A percentile compares a stretch with the other conserved stretches of the same genome.
phyloP scores from a whole-genome alignment of 2,888 invertebrate species.

The Colletes collaris region DNA sequence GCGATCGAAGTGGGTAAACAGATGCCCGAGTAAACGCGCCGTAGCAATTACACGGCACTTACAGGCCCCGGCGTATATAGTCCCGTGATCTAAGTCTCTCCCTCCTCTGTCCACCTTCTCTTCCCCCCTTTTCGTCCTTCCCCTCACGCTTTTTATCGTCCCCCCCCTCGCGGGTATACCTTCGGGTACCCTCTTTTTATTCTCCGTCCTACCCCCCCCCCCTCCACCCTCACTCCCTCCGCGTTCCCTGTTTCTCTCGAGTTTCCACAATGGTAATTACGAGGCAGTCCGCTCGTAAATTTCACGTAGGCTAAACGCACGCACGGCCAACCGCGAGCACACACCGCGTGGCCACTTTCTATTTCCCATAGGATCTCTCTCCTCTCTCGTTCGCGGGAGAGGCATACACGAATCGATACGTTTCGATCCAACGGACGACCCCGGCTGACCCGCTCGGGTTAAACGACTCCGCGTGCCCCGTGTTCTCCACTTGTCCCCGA shows the following conservation, averaged over 20 bases:
- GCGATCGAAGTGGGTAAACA: conserved; percentile 76
- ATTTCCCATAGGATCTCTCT: conserved; percentile 63
- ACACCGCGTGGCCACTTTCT: conserved; percentile 65
- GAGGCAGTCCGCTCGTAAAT: conserved; percentile 75
- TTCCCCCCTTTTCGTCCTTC: too few relatives aligned
- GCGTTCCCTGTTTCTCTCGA: conserved; percentile 63
- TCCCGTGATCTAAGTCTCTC: conserved; percentile 43
- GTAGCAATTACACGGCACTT: conserved; percentile 77
- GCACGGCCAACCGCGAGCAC: conserved; percentile 53
- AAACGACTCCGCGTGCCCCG: conserved; percentile 51
- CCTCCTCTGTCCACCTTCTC: neutral
- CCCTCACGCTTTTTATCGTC: conserved; percentile 72
- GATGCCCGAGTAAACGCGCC: conserved; percentile 71
- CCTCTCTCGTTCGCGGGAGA: neutral
- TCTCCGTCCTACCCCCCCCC: conserved; percentile 66
- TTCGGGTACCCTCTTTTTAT: conserved; percentile 61
- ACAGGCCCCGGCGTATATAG: conserved; percentile 55
- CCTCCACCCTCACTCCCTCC: neutral
- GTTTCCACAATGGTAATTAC: conserved; percentile 80
- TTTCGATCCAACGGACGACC: conserved; percentile 33
- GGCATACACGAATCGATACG: conserved; percentile 40
- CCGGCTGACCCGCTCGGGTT: conserved; percentile 54
- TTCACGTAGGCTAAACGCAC: conserved; percentile 62
- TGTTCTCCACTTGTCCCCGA: conserved; percentile 59
- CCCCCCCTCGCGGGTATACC: conserved; percentile 7